Evolutionary conservation across 2,113 vertebrate genomes (phyloP).

Genomic region (Oceanodroma tethys): DNA sequence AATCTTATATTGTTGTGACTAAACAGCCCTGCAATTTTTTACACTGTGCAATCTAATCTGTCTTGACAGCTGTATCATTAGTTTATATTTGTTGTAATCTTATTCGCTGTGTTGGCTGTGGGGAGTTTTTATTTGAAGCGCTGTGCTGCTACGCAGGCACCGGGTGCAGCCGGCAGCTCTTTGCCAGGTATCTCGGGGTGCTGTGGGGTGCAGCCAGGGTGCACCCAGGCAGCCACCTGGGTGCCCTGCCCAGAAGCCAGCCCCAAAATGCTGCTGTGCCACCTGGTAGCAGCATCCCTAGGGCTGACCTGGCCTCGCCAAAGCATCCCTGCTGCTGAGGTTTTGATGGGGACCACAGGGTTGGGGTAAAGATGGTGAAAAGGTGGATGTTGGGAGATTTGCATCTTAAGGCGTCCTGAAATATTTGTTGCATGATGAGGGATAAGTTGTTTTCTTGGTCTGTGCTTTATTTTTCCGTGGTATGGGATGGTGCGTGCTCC

Average conservation of each 20-base stretch:
- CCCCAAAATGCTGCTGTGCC: background rate
- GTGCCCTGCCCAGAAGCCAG: background rate
- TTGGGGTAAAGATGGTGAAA: background rate
- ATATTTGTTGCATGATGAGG: background rate
- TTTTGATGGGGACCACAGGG: background rate
- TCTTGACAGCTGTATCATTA: conserved; percentile 72
- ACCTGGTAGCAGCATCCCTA: background rate
- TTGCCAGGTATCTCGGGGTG: accelerated
- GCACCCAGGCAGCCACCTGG: background rate
- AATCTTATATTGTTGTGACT: conserved; percentile 74
- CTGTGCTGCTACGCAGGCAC: background rate
- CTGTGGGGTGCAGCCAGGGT: background rate
- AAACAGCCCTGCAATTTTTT: conserved; percentile 72
- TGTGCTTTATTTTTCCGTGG: background rate
- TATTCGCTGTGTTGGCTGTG: conserved; percentile 47
- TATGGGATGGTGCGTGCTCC: accelerated
- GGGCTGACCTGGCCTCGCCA: background rate
- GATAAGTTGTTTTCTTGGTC: background rate
- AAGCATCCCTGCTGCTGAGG: background rate
- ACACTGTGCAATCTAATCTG: conserved; percentile 70
- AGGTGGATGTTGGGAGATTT: background rate
- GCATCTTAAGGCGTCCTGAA: background rate
- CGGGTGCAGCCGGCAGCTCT: background rate
- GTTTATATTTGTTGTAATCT: conserved; percentile 68
- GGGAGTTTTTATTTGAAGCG: background rate